phyloP scores from a whole-genome alignment of 2,797 vertebrate species.

The Scolopax rusticola region DNA sequence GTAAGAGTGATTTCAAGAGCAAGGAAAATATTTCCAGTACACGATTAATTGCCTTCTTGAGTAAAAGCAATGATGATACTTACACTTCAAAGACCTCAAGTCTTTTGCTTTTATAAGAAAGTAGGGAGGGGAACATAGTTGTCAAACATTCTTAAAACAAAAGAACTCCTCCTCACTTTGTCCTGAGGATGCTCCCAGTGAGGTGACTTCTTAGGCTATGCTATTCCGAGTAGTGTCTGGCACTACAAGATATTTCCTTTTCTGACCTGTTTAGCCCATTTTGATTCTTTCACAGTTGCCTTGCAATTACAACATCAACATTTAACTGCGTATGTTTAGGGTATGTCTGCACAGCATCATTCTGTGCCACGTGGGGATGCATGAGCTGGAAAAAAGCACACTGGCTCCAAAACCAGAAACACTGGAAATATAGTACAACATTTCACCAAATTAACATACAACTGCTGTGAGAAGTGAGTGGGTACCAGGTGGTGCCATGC shows the following conservation, averaged over 20 bases:
- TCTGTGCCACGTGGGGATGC: neutral
- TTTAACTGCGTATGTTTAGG: neutral
- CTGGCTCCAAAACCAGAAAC: neutral
- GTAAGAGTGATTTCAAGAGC: neutral
- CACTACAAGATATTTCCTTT: neutral
- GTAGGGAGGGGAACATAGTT: neutral
- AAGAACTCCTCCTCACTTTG: neutral
- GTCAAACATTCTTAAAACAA: neutral
- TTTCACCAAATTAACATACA: neutral
- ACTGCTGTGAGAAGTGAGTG: neutral
- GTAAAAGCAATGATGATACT: neutral
- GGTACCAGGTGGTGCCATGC: neutral
- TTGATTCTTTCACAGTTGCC: neutral
- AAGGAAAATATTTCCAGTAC: neutral
- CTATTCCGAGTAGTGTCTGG: neutral
- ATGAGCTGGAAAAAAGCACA: neutral
- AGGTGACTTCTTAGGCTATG: neutral
- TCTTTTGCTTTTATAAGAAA: neutral
- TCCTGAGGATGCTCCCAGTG: neutral
- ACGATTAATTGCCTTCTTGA: neutral
- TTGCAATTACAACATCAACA: neutral
- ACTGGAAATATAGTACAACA: neutral
- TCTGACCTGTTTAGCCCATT: neutral
- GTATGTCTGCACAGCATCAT: neutral
- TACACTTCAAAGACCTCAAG: neutral